These are phyloP conservation scores for Ciconia stormi DNA, from an alignment of 2,113 vertebrate genomes.

Conservation along the genomic window DNA sequence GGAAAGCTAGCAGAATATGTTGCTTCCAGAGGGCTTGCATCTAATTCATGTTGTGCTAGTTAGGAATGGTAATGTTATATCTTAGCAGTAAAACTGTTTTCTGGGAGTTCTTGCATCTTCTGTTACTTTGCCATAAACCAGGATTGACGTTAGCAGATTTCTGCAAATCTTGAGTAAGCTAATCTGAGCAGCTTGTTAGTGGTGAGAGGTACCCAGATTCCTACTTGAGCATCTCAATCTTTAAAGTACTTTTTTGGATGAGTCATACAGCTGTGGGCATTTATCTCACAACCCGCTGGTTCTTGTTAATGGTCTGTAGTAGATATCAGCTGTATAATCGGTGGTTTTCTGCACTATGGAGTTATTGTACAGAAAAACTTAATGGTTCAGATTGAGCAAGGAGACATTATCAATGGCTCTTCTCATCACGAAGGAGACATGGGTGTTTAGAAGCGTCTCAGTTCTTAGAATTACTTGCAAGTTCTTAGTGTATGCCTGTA, in stretches of 20 bases:
- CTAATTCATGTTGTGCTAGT: accelerated
- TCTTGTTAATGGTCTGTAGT: not conserved
- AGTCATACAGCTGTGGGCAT: not conserved
- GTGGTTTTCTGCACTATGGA: not conserved
- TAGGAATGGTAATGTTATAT: not conserved
- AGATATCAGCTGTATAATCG: not conserved
- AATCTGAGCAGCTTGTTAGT: not conserved
- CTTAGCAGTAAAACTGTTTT: not conserved
- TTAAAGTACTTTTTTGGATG: not conserved
- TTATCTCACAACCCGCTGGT: not conserved
- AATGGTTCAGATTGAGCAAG: not conserved
- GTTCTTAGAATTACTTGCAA: not conserved
- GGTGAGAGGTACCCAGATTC: not conserved
- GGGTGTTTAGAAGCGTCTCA: not conserved
- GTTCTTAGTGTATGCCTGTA: not conserved
- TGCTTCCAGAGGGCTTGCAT: not conserved
- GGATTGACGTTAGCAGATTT: not conserved
- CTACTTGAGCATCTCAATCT: not conserved
- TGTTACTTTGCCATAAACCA: not conserved
- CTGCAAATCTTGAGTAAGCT: not conserved
- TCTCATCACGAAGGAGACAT: not conserved
- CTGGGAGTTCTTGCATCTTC: not conserved
- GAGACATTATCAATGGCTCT: no score
- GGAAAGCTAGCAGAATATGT: not conserved
- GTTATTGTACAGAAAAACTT: not conserved